Evolutionary conservation across 2,888 invertebrate species (phyloP), one percentile per base, ranked within the genome.

Genomic region (Liopterus haemorrhoidalis): DNA sequence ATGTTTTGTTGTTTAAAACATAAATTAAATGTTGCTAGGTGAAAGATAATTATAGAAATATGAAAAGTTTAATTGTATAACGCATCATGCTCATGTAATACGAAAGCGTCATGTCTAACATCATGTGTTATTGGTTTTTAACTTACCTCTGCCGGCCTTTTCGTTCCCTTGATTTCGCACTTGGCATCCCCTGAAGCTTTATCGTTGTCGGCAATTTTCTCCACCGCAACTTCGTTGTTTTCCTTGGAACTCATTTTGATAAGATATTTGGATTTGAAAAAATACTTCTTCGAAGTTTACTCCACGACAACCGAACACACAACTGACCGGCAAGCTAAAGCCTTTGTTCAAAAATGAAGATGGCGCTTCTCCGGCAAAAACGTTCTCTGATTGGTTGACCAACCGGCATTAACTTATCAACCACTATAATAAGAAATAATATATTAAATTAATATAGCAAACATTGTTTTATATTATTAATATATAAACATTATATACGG

Each of bases 121-220:
- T n/a, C n/a, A n/a, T n/a, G n/a, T 31, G 11, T 12, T 9, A 11
- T 9, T 9, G 6, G 11, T 8, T 11, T 21, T 38, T 68, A 64
- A 79, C 85, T 82, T 72, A 87, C 87, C 81, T 87, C 87, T 64
- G 86, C 85, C 73, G 86, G 81, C 76, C 88, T 81, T 75, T 88
- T 88, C 67, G 84, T 83, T 72, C 85, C 87, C 75, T 87, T 87
- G 66, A 86, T 74, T 67, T 85, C 85, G 72, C 83, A 82, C 76
- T 86, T 86, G 46, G 81, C 77, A 67, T 85, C 85, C 49, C 64
- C 68, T 57, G 77, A 72, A 66, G 76, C 76, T 73, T 85, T 85
- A 65, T 85, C 85, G 70, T 74, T 76, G 66, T 84, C 85, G 67
- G 78, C 78, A 66, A 79, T 75, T 78, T 86, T 86, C 73, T 86